Conservation (phyloP, 1,140 invertebrate species). For the Hycleus cichorii region DNA sequence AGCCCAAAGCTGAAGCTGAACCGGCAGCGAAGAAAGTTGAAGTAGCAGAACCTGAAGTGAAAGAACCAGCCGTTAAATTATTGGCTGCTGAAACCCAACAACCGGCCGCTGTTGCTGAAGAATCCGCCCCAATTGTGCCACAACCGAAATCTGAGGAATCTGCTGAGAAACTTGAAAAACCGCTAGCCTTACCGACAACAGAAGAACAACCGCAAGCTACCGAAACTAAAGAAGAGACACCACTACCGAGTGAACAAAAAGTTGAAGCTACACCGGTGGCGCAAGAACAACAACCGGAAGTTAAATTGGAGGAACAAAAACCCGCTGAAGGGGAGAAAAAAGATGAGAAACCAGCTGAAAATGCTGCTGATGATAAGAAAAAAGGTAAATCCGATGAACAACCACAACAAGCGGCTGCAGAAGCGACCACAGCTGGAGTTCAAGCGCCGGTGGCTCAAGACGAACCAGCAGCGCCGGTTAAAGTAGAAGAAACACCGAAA, state of each 20-base stretch:
- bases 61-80: conserved; percentile 11
- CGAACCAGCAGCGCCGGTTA: conserved; percentile 3
- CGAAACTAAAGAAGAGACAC: conserved; percentile 28
- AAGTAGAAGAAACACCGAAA: conserved; percentile 11
- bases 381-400: conserved; percentile 32
- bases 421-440: conserved; percentile 11
- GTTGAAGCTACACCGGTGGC: conserved; percentile 25
- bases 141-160: conserved; percentile 7
- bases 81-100: conserved; percentile 4
- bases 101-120: conserved; percentile 13
- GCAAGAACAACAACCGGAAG: conserved; percentile 31
- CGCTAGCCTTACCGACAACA: conserved; percentile 29
- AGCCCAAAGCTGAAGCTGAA: conserved; percentile 11
- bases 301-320: conserved; percentile 13
- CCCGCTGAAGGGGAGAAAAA: conserved; percentile 9
- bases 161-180: conserved; percentile 23
- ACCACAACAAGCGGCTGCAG: conserved; percentile 4
- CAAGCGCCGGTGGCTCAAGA: conserved; percentile 5
- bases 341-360: not conserved
- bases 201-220: conserved; percentile 21
- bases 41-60: conserved; percentile 6
- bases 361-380: conserved; percentile 18
- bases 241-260: conserved; percentile 29
- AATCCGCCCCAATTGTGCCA: conserved; percentile 7
- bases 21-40: conserved; percentile 11